Conservation (phyloP, 2,797 vertebrate genomes). For the Scolopax rusticola region DNA sequence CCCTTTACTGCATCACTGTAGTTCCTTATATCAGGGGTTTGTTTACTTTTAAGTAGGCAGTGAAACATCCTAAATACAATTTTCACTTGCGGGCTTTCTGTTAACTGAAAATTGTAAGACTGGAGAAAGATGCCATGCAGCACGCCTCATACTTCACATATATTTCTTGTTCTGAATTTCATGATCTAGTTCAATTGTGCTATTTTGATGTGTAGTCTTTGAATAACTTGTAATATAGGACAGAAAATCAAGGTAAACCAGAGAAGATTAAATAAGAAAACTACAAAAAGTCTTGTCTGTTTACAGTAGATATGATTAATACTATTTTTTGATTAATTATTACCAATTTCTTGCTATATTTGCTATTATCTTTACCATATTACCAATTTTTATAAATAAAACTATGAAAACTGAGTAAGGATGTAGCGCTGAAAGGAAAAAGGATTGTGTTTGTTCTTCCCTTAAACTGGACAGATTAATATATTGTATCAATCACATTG, state of each 20-base stretch:
- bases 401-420: not conserved
- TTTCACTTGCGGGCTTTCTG: not conserved
- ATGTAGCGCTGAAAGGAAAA: not conserved
- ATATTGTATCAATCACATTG: not conserved
- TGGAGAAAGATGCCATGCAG: not conserved
- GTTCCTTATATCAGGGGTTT: rapidly evolving
- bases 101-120: not conserved
- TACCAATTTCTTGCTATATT: not conserved
- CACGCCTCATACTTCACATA: not conserved
- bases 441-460: not conserved
- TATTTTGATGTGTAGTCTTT: not conserved
- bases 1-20: not conserved
- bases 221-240: not conserved
- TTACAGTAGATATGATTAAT: not conserved
- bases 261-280: not conserved
- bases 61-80: not conserved
- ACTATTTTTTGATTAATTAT: not conserved
- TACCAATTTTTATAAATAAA: not conserved
- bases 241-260: not conserved
- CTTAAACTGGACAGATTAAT: not conserved
- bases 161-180: not conserved
- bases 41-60: not conserved
- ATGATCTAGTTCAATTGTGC: not conserved
- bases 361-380: not conserved
- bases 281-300: not conserved